phyloP scores from a whole-genome alignment of 2,113 vertebrate species.

The Engraulis encrasicolus region DNA sequence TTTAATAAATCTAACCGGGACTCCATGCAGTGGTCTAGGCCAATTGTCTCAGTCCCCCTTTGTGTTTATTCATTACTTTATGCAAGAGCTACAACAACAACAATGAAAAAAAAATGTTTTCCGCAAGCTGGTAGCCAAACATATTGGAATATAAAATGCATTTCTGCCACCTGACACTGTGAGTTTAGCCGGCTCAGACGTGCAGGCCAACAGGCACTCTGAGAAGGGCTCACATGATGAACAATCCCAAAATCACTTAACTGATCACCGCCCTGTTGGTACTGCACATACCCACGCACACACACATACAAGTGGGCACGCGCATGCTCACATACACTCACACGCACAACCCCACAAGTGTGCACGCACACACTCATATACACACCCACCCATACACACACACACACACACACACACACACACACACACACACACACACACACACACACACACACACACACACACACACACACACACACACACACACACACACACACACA shows the following conservation, averaged over 20 bases:
- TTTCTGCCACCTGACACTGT: slow-evolving; percentile 78
- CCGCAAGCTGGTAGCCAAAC: slow-evolving; percentile 75
- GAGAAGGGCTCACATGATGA: slow-evolving; percentile 71
- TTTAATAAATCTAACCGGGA: slow-evolving; percentile 31
- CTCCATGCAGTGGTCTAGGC: slow-evolving; percentile 32
- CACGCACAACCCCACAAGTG: slow-evolving; percentile 66
- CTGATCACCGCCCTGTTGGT: slow-evolving; percentile 67
- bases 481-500: slow-evolving; percentile 49
- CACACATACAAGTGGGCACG: background rate
- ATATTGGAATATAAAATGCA: slow-evolving; percentile 82
- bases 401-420: slow-evolving; percentile 25
- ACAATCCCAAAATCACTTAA: slow-evolving; percentile 81
- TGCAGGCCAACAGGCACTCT: slow-evolving; percentile 75
- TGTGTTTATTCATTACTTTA: slow-evolving; percentile 65
- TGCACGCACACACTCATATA: slow-evolving; percentile 8
- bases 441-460: background rate
- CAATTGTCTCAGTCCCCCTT: slow-evolving; percentile 63
- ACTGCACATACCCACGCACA: slow-evolving; percentile 60
- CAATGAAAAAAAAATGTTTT: slow-evolving; percentile 53
- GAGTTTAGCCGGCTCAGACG: slow-evolving; percentile 77
- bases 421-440: background rate
- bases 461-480: slow-evolving; percentile 17
- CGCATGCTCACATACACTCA: slow-evolving; percentile 49
- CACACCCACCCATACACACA: slow-evolving; percentile 19
- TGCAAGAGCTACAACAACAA: too few relatives aligned